Evolutionary conservation across 2,113 vertebrate species (phyloP).

Genomic region (Chloroceryle aenea): DNA sequence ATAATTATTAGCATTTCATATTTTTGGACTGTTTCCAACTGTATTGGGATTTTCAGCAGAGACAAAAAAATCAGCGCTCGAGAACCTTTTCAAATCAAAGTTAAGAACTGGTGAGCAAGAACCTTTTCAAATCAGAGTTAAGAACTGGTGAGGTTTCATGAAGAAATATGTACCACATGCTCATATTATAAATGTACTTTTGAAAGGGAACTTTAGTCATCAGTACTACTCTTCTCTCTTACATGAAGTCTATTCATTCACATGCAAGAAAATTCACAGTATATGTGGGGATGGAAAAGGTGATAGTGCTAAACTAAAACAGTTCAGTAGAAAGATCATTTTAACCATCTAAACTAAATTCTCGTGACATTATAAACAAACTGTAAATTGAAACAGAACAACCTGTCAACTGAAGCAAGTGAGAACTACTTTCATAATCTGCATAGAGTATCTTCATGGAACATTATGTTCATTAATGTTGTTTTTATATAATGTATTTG

Average conservation of each 20-base stretch:
- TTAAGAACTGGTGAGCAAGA: no score
- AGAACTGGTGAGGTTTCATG: background rate
- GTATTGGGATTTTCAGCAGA: background rate
- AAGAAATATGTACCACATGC: background rate
- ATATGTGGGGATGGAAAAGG: background rate
- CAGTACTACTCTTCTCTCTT: background rate
- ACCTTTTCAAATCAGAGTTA: background rate
- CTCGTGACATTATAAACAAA: background rate
- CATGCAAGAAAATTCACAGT: background rate
- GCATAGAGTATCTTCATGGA: background rate
- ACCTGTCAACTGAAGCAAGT: background rate
- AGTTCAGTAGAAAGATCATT: background rate
- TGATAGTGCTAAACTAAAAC: background rate
- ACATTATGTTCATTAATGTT: background rate
- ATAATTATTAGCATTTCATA: background rate
- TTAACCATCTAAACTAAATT: background rate
- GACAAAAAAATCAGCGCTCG: background rate
- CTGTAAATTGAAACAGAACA: background rate
- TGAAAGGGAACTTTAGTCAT: background rate
- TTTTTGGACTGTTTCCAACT: background rate
- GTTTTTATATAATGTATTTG: background rate
- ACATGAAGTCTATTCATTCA: background rate
- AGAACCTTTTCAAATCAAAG: background rate
- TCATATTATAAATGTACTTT: background rate
- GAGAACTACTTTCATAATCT: background rate